These are phyloP conservation scores for Acheta domesticus DNA, from an alignment of 2,888 invertebrate species.

Conservation along the genomic window DNA sequence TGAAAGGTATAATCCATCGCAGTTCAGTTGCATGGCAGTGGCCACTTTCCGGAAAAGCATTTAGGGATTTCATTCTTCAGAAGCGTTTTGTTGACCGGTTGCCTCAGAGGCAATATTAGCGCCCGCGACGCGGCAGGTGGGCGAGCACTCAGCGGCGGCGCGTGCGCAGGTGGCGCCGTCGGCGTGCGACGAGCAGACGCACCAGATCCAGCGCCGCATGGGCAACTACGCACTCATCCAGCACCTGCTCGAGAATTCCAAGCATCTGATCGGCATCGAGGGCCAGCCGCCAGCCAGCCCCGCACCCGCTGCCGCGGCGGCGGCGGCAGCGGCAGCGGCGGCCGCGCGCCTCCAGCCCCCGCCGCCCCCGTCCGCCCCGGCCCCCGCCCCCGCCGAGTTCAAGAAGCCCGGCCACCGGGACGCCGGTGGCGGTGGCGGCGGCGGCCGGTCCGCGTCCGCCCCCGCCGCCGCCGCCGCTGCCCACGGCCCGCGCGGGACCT, in stretches of 20 bases:
- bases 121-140: too few relatives aligned
- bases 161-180: slow-evolving; percentile 60
- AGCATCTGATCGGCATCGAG: slow-evolving; percentile 66
- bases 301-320: slow-evolving; percentile 48
- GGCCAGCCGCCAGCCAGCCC: slow-evolving; percentile 63
- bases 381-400: slow-evolving; percentile 40
- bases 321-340: slow-evolving; percentile 42
- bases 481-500: slow-evolving; percentile 38
- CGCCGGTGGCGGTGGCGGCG: slow-evolving; percentile 23
- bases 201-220: slow-evolving; percentile 68
- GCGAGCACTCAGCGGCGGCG: too few relatives aligned
- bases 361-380: slow-evolving; percentile 35
- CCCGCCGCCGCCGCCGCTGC: slow-evolving; percentile 43
- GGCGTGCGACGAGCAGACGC: slow-evolving; percentile 59
- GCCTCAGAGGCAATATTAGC: too few relatives aligned
- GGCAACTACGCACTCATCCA: slow-evolving; percentile 67
- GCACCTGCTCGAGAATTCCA: slow-evolving; percentile 58
- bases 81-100: too few relatives aligned
- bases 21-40: too few relatives aligned
- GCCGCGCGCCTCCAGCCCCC: slow-evolving; percentile 41
- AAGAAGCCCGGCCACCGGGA: slow-evolving; percentile 39
- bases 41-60: too few relatives aligned
- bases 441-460: neutral
- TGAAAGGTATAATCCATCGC: too few relatives aligned
- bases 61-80: too few relatives aligned